Evolutionary conservation across 2,888 invertebrate genomes (phyloP).

Genomic region (Formica aserva): DNA sequence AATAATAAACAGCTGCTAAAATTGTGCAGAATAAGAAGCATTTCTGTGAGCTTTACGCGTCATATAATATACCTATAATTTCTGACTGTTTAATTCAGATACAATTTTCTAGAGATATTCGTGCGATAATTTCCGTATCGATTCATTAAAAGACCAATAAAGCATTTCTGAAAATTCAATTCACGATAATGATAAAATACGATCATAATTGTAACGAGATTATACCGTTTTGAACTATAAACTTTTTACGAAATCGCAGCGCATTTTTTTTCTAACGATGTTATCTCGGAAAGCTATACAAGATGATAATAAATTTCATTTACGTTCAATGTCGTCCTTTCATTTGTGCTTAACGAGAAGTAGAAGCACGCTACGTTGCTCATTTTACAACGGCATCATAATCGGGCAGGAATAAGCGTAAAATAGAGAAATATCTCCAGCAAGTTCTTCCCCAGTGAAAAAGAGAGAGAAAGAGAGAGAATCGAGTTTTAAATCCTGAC

Average conservation of each 20-base stretch:
- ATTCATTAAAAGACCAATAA: background rate
- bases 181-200: background rate
- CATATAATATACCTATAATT: background rate
- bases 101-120: background rate
- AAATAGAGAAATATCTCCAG: slow-evolving; percentile 28
- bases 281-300: background rate
- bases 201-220: background rate
- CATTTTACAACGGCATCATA: slow-evolving; percentile 32
- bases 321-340: background rate
- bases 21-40: background rate
- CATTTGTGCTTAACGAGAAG: slow-evolving; percentile 20
- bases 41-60: background rate
- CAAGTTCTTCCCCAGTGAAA: slow-evolving; percentile 7
- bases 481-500: slow-evolving; percentile 66
- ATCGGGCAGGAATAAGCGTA: slow-evolving; percentile 29
- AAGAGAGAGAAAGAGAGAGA: slow-evolving; percentile 14
- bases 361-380: slow-evolving; percentile 12
- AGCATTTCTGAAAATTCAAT: background rate
- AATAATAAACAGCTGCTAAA: background rate
- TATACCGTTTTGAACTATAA: background rate
- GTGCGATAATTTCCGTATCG: background rate
- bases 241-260: background rate
- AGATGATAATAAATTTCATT: slow-evolving; percentile 29
- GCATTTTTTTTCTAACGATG: background rate
- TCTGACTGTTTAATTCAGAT: background rate